phyloP scores from a whole-genome alignment of 2,888 invertebrate genomes.

The Eretmocerus hayati region DNA sequence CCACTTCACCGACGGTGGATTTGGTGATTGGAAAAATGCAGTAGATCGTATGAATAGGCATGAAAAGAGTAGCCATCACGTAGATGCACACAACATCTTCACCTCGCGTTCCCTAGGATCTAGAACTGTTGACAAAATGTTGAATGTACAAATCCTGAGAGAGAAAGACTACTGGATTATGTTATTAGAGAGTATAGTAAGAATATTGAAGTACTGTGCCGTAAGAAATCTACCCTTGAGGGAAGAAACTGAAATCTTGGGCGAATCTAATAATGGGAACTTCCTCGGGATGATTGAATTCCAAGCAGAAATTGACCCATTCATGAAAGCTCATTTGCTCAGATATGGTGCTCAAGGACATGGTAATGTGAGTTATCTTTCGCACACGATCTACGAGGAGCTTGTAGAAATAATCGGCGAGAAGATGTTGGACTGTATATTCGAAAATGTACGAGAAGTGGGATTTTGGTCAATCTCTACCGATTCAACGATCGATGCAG shows the following conservation, averaged over 20 bases:
- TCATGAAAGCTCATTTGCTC: constrained; percentile 11
- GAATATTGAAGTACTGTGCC: constrained; percentile 26
- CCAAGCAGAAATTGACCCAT: constrained; percentile 14
- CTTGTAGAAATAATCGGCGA: neutral
- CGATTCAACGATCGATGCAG: constrained; percentile 1
- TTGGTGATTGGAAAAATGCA: no score
- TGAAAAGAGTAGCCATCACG: no score
- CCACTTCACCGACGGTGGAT: no score
- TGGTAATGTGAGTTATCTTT: constrained; percentile 4
- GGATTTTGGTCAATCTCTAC: neutral
- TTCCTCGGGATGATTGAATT: constrained; percentile 31
- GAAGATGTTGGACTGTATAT: neutral
- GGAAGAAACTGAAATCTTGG: constrained; percentile 28
- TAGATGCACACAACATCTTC: no score
- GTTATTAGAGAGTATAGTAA: constrained; percentile 28
- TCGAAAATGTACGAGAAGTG: neutral
- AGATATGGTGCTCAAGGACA: constrained; percentile 7
- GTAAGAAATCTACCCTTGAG: constrained; percentile 29
- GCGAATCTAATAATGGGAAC: constrained; percentile 30
- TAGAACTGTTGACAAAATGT: neutral
- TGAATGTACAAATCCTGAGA: constrained; percentile 17
- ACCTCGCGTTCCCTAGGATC: no score
- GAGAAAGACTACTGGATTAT: constrained; percentile 28
- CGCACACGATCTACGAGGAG: constrained; percentile 2
- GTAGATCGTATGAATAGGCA: no score